phyloP scores from a whole-genome alignment of 2,113 vertebrate genomes.

The Labeo rohita region DNA sequence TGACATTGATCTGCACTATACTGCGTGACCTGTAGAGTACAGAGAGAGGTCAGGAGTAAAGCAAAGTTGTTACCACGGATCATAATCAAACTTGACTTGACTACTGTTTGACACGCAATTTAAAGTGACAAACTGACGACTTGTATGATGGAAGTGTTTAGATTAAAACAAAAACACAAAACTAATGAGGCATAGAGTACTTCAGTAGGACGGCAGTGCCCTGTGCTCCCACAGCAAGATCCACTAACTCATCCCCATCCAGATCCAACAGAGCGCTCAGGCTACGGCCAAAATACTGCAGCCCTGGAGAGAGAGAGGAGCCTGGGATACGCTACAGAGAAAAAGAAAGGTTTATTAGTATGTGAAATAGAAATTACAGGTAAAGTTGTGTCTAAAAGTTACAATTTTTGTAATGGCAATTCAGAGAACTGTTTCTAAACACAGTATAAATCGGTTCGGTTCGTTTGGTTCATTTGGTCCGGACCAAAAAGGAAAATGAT shows the following conservation, averaged over 20 bases:
- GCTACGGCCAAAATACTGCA: slow-evolving; percentile 94
- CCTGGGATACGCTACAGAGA: slow-evolving; percentile 82
- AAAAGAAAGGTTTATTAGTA: neutral
- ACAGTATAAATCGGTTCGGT: no score
- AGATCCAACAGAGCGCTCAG: slow-evolving; percentile 84
- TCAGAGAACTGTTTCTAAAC: no score
- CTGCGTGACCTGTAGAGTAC: slow-evolving; percentile 78
- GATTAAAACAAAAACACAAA: neutral
- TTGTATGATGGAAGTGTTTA: neutral
- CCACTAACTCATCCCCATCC: slow-evolving; percentile 88
- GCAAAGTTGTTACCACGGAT: neutral
- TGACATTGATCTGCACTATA: slow-evolving; percentile 81
- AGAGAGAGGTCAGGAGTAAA: neutral
- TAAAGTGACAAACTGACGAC: neutral
- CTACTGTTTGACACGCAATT: slow-evolving; percentile 12
- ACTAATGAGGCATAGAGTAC: slow-evolving; percentile 64
- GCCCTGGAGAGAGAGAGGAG: slow-evolving; percentile 72
- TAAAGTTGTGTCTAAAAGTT: neutral
- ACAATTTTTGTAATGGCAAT: no score
- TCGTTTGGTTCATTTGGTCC: no score
- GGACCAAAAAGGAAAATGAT: no score
- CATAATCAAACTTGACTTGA: neutral
- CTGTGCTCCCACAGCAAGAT: slow-evolving; percentile 90
- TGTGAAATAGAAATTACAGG: neutral
- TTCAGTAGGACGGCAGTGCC: slow-evolving; percentile 87